A percentile compares a stretch with the other conserved stretches of the same genome.
These are phyloP conservation scores for Gephyroberyx darwinii DNA, from an alignment of 2,797 vertebrate species.

Conservation along the genomic window DNA sequence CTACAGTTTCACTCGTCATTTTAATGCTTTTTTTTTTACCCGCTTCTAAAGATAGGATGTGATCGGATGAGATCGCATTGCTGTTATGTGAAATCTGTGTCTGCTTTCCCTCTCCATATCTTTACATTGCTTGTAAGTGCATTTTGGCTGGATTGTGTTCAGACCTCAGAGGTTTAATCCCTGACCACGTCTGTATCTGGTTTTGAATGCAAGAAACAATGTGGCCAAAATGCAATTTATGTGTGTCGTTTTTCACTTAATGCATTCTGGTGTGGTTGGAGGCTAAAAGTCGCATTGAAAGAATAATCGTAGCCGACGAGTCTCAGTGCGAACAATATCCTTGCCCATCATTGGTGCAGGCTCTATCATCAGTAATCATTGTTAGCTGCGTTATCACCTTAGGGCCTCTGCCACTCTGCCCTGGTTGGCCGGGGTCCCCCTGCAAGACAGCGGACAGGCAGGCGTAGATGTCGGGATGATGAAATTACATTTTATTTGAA, in stretches of 20 bases:
- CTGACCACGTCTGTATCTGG: too few relatives aligned
- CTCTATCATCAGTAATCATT: not conserved
- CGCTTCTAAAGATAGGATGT: not conserved
- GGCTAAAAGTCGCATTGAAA: too few relatives aligned
- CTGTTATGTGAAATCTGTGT: not conserved
- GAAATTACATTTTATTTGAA: not conserved
- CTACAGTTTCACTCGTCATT: conserved; percentile 2
- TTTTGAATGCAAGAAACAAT: too few relatives aligned
- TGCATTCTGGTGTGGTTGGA: too few relatives aligned
- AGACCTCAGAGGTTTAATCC: too few relatives aligned
- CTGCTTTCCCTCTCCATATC: not conserved
- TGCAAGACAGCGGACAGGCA: conserved; percentile 43
- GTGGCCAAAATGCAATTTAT: too few relatives aligned
- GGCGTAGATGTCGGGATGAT: not conserved
- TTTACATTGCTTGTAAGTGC: not conserved
- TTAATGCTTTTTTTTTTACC: not conserved
- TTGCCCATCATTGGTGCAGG: not conserved
- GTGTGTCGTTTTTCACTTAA: too few relatives aligned
- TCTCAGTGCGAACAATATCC: not conserved
- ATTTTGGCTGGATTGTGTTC: not conserved
- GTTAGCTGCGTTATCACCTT: conserved; percentile 62
- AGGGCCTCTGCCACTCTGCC: conserved; percentile 48
- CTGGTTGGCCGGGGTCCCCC: conserved; percentile 75
- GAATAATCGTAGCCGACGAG: not conserved
- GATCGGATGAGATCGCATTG: not conserved